Percentiles rank a stretch among this genome's conserved stretches.
phyloP scores from a whole-genome alignment of 92 coral and sea anemone genomes.

The Zoanthus solanderi region DNA sequence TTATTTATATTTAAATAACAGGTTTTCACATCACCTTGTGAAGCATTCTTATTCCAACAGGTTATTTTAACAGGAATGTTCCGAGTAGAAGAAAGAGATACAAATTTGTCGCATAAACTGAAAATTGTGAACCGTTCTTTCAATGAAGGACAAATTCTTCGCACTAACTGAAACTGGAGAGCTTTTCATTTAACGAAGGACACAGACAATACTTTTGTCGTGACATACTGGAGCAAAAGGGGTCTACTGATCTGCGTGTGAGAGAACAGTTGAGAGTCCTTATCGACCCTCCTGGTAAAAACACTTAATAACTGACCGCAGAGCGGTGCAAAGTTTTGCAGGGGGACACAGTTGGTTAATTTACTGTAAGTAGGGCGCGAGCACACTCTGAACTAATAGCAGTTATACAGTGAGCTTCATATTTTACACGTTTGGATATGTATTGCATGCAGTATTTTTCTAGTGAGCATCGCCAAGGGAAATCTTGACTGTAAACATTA shows the following conservation, averaged over 20 bases:
- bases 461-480: not conserved
- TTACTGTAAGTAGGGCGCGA: slow-evolving; percentile 38
- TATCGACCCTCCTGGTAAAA: slow-evolving; percentile 42
- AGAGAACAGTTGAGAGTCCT: slow-evolving; percentile 39
- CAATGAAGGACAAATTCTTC: not conserved
- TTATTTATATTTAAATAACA: not conserved
- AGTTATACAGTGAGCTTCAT: no score
- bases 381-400: slow-evolving; percentile 6
- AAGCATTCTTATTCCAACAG: not conserved
- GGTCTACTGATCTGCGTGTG: not conserved
- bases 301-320: not conserved
- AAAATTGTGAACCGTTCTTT: not conserved
- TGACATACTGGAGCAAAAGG: not conserved
- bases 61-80: not conserved
- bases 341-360: not conserved
- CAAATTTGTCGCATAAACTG: not conserved
- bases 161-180: not conserved
- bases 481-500: not conserved
- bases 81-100: not conserved
- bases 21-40: not conserved
- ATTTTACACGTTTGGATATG: not conserved
- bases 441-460: not conserved
- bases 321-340: not conserved
- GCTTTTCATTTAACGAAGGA: not conserved
- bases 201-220: not conserved